Percentiles rank a stretch among this genome's conserved stretches.
Evolutionary conservation across 2,797 vertebrate species (phyloP).

Genomic region (Clarias fuscus): DNA sequence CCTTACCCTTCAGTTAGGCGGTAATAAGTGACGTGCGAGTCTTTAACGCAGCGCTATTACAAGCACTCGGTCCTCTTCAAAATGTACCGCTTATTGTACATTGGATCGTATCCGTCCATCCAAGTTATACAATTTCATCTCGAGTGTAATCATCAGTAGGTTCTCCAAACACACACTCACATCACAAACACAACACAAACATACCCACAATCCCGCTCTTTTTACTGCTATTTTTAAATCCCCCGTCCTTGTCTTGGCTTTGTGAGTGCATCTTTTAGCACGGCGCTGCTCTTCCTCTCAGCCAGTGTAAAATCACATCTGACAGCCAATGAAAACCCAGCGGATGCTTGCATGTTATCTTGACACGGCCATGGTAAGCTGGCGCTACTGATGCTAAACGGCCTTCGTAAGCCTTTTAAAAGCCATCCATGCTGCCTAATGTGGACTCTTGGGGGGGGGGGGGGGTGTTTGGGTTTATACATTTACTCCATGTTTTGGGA

Average conservation of each 20-base stretch:
- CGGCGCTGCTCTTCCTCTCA: conserved; percentile 66
- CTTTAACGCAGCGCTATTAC: conserved; percentile 27
- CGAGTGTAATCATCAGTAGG: conserved; percentile 30
- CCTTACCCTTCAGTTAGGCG: conserved; percentile 23
- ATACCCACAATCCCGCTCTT: conserved; percentile 51
- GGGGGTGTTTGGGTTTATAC: conserved; percentile 68
- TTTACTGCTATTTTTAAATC: conserved; percentile 69
- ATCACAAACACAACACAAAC: background rate
- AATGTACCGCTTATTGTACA: conserved; percentile 22
- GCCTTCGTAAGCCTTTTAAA: conserved; percentile 81
- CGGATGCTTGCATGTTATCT: conserved; percentile 82
- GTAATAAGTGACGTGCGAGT: background rate
- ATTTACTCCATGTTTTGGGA: conserved; percentile 68
- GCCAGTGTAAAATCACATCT: conserved; percentile 81
- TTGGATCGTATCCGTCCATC: background rate
- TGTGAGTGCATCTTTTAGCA: conserved; percentile 66
- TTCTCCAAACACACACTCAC: conserved; percentile 3
- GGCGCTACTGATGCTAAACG: conserved; percentile 77
- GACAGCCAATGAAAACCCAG: conserved; percentile 83
- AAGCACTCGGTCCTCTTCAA: conserved; percentile 11
- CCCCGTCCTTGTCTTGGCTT: conserved; percentile 72
- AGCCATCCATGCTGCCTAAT: conserved; percentile 70
- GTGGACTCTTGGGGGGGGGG: conserved; percentile 63
- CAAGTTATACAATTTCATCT: conserved; percentile 36
- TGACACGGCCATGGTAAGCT: conserved; percentile 81